Percentiles rank a stretch among this genome's conserved stretches.
Conservation (phyloP, 2,797 vertebrate genomes). For the Halcyon chelicuti region DNA sequence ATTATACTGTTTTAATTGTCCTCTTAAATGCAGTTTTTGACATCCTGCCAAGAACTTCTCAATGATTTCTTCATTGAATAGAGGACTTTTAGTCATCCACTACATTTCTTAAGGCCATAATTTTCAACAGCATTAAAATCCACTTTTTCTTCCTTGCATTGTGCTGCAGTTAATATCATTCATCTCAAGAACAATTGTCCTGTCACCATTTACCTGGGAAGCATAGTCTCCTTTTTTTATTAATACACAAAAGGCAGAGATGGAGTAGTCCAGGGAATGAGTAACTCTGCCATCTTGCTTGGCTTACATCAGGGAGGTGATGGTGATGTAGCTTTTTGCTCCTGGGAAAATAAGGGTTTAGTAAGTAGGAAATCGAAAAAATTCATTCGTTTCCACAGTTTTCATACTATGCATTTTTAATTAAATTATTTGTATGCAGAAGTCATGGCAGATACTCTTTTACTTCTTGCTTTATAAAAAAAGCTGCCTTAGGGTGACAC, state of each 20-base stretch:
- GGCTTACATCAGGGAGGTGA: not conserved
- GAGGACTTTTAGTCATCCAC: constrained; percentile 70
- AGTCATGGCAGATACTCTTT: constrained; percentile 55
- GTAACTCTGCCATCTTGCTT: constrained; percentile 12
- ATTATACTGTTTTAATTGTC: constrained; percentile 82
- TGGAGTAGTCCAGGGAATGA: not conserved
- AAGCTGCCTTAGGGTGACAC: constrained; percentile 37
- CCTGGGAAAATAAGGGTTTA: constrained; percentile 35
- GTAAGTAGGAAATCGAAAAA: constrained; percentile 35
- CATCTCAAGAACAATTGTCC: constrained; percentile 49
- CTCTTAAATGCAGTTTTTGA: constrained; percentile 79
- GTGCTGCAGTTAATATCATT: constrained; percentile 55
- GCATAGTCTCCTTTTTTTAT: not conserved
- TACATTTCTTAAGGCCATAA: constrained; percentile 69
- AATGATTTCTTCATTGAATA: constrained; percentile 77
- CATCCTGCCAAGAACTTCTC: constrained; percentile 76
- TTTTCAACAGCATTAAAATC: constrained; percentile 75
- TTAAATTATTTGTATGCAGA: not conserved
- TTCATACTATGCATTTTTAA: constrained; percentile 49
- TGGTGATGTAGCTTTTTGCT: constrained; percentile 5
- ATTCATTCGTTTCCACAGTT: constrained; percentile 28
- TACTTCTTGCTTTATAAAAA: constrained; percentile 56
- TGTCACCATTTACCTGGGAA: constrained; percentile 40
- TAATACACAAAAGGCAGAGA: not conserved
- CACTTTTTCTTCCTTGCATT: constrained; percentile 40